Evolutionary conservation across 2,113 vertebrate species (phyloP).

Genomic region (Motacilla alba): DNA sequence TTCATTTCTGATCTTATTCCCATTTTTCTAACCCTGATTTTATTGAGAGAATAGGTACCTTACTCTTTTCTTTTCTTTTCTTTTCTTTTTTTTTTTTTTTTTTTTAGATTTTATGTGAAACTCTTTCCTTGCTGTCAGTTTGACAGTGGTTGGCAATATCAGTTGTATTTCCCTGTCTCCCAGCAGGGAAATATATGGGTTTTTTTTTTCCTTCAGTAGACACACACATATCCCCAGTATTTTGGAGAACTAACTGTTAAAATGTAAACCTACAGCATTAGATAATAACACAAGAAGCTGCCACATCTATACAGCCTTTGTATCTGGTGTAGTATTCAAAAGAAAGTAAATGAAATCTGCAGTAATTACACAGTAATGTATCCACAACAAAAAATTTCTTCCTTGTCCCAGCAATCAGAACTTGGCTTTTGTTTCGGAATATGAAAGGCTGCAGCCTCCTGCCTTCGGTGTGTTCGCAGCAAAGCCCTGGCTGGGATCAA

Average conservation of each 20-base stretch:
- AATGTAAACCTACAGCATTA: not conserved
- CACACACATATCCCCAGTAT: not conserved
- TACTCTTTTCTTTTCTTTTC: not conserved
- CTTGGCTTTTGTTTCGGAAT: not conserved
- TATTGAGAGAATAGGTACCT: not conserved
- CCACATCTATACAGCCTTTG: not conserved
- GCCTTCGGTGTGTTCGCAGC: not conserved
- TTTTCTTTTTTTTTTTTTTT: not conserved
- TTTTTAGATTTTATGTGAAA: not conserved
- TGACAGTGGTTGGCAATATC: not conserved
- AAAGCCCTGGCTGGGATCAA: not conserved
- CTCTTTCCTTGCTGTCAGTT: not conserved
- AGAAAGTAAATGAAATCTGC: not conserved
- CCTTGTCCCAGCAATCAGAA: not conserved
- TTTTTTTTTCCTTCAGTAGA: not conserved
- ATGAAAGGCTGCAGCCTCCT: constrained; percentile 9
- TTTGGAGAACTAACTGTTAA: not conserved
- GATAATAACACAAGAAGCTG: not conserved
- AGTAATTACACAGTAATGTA: not conserved
- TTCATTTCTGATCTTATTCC: not conserved
- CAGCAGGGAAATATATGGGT: not conserved
- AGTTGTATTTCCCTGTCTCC: not conserved
- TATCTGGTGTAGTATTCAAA: not conserved
- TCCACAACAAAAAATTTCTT: constrained; percentile 32
- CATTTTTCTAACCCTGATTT: not conserved